Percentiles rank a stretch among this genome's conserved stretches.
Conservation (phyloP, 2,888 invertebrate genomes). For the Andrena marginata region DNA sequence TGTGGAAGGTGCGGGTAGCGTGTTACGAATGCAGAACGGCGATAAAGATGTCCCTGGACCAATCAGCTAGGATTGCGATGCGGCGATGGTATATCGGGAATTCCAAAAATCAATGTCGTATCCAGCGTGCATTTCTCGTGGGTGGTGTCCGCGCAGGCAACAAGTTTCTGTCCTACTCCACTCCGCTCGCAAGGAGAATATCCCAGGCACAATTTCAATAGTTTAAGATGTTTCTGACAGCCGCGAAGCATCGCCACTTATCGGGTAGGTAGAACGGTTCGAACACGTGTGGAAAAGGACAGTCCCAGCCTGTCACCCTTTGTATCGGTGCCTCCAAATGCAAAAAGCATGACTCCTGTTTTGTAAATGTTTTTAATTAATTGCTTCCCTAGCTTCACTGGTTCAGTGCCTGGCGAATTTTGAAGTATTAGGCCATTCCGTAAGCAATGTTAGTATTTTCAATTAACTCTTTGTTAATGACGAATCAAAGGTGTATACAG, state of each 20-base stretch:
- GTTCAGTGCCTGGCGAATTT: too few relatives aligned
- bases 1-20: neutral
- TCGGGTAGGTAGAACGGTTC: conserved; percentile 98
- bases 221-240: conserved; percentile 90
- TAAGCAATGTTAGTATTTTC: too few relatives aligned
- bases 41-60: neutral
- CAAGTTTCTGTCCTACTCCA: conserved; percentile 40
- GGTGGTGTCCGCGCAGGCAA: conserved; percentile 35
- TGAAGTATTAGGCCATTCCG: too few relatives aligned
- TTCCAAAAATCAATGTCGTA: conserved; percentile 44
- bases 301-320: conserved; percentile 97
- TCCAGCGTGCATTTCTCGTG: conserved; percentile 11
- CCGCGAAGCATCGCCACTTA: conserved; percentile 95
- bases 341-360: conserved; percentile 96
- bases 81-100: neutral
- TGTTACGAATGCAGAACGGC: neutral
- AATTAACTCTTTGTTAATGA: too few relatives aligned
- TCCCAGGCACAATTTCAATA: conserved; percentile 86
- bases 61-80: neutral
- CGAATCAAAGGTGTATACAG: too few relatives aligned
- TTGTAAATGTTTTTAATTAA: neutral
- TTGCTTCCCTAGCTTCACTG: neutral
- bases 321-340: conserved; percentile 96
- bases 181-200: conserved; percentile 19
- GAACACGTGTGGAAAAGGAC: conserved; percentile 98